Base-by-base conservation (phyloP, 2,113 vertebrate genomes). In the Sander lucioperca region DNA sequence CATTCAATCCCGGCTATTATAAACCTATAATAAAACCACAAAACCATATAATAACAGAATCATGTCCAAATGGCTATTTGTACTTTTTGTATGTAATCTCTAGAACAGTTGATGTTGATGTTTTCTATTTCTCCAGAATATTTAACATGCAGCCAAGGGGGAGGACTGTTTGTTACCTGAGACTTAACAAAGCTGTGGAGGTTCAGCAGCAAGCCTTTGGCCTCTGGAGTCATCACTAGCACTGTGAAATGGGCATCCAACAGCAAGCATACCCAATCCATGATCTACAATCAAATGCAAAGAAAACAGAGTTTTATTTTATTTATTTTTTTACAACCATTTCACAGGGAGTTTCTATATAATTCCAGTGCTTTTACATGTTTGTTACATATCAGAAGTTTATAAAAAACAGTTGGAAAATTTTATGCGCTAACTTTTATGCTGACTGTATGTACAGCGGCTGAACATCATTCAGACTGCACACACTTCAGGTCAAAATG, bases 161-260 rank as follows among this genome's bases (percentile, higher is more conserved):
- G 1, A 72, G 51, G 58, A 1, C 8, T 4, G n/a, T 19, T 59
- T 61, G 21, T 75, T 93, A 99, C 98, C 95, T 99, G 98, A 43
- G 95, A 96, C 84, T 93, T 96, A 19, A 99, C 97, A 89, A 97
- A 98, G 67, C 86, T 96, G 81, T 99, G 96, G 62, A 99, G 94
- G 71, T 88, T 95, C 47, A 94, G 89, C 80, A 99, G 93, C 56
- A 99, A 85, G 1, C 81, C 90, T 88, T 95, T 98, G 57, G 96
- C 97, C 89, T 99, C 97, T 83, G 97, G 96, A 64, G 96, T 94
- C 96, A 99, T 96, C 65, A 97, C 96, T 74, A 99, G 91, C 51
- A 98, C 95, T 0, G 97, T 97, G 91, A 99, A 99, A 54, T 99
- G 97, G 61, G 97, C 97, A 79, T 99, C 98, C 56, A 99, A 93